phyloP scores from a whole-genome alignment of 2,797 vertebrate genomes.

The Ambastaia sidthimunki region DNA sequence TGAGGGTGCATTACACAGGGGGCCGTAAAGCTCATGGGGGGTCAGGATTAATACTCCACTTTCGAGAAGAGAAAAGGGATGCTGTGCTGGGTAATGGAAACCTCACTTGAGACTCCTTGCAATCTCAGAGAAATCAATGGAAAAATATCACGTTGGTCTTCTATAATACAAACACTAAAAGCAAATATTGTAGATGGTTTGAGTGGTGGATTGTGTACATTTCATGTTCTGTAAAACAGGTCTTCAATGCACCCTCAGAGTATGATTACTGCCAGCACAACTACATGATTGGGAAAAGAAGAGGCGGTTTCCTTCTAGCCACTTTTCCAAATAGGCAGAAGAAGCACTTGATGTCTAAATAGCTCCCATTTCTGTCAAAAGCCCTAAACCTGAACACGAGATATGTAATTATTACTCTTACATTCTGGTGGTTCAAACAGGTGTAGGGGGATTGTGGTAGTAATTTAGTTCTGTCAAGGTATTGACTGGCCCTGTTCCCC shows the following conservation, averaged over 20 bases:
- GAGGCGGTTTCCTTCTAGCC: background rate
- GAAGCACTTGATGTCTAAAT: conserved; percentile 14
- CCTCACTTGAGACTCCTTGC: conserved; percentile 52
- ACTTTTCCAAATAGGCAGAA: background rate
- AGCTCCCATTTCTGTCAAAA: conserved; percentile 6
- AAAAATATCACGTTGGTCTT: conserved; percentile 49
- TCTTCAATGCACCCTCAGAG: background rate
- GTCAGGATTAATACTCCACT: conserved; percentile 49
- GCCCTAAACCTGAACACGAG: background rate
- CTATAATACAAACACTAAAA: conserved; percentile 20
- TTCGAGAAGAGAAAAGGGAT: conserved; percentile 40
- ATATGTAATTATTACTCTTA: background rate
- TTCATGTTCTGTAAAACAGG: background rate
- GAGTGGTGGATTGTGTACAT: background rate
- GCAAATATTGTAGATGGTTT: background rate
- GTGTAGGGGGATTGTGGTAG: background rate
- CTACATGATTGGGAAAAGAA: background rate
- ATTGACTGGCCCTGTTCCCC: no score
- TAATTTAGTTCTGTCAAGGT: background rate
- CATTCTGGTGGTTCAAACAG: background rate
- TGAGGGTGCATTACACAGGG: conserved; percentile 44
- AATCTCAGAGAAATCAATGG: conserved; percentile 54
- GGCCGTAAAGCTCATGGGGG: conserved; percentile 25
- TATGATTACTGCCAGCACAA: background rate
- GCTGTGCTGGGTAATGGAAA: conserved; percentile 52